Conservation (phyloP, 1,140 invertebrate genomes). For the Orius insidiosus region DNA sequence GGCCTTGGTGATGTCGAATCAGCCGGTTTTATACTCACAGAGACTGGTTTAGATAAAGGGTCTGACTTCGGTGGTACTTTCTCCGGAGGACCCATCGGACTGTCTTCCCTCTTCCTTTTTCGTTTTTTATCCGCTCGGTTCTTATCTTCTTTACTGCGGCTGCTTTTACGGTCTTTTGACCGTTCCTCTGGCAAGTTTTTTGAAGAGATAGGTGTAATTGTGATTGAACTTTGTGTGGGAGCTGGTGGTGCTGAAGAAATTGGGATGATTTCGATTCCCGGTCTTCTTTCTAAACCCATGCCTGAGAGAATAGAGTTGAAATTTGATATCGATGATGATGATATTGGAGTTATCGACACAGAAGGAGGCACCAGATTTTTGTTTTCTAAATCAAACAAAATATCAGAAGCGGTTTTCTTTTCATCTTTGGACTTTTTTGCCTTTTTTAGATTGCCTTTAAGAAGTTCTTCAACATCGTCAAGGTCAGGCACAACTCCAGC, state of each 20-base stretch:
- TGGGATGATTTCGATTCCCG: slow-evolving; percentile 66
- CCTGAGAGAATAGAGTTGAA: slow-evolving; percentile 43
- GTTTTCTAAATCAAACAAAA: slow-evolving; percentile 25
- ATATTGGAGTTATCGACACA: slow-evolving; percentile 62
- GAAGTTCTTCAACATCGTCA: slow-evolving; percentile 37
- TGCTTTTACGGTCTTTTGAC: slow-evolving; percentile 41
- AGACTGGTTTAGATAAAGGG: slow-evolving; percentile 50
- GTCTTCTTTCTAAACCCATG: slow-evolving; percentile 43
- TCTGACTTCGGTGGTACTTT: slow-evolving; percentile 55
- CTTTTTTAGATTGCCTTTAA: slow-evolving; percentile 28
- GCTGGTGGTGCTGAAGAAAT: slow-evolving; percentile 40
- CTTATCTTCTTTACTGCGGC: slow-evolving; percentile 12
- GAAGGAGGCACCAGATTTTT: slow-evolving; percentile 41
- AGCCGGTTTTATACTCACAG: slow-evolving; percentile 52
- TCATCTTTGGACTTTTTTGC: slow-evolving; percentile 28
- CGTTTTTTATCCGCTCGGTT: slow-evolving; percentile 48
- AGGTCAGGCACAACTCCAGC: slow-evolving; percentile 33
- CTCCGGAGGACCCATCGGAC: slow-evolving; percentile 67
- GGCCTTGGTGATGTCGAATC: slow-evolving; percentile 41
- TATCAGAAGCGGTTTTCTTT: slow-evolving; percentile 27
- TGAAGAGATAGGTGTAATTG: slow-evolving; percentile 50
- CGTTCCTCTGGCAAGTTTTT: slow-evolving; percentile 39
- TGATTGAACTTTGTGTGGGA: slow-evolving; percentile 55
- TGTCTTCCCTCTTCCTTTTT: slow-evolving; percentile 57
- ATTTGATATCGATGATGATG: slow-evolving; percentile 29